Evolutionary conservation across 2,888 invertebrate genomes (phyloP).

Genomic region (Balanococcus diminutus): DNA sequence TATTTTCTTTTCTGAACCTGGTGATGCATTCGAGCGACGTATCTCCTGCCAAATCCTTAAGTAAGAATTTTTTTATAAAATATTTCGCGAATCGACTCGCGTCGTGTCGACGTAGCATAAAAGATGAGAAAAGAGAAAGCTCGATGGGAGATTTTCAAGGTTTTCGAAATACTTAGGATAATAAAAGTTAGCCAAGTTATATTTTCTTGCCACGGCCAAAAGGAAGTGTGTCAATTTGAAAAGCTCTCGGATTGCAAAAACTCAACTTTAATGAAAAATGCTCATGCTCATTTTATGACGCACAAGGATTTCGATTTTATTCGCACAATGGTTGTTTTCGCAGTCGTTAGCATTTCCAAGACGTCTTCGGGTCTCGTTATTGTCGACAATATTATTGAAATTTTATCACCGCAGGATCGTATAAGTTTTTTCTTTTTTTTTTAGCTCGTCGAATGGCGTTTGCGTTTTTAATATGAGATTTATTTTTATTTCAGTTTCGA

Average conservation of each 20-base stretch:
- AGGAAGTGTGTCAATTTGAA: background rate
- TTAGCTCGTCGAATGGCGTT: too few relatives aligned
- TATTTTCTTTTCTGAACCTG: background rate
- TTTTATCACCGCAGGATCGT: too few relatives aligned
- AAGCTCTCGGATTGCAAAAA: background rate
- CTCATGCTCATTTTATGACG: background rate
- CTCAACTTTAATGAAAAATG: background rate
- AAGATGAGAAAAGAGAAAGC: background rate
- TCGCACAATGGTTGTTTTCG: background rate
- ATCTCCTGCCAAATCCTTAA: background rate
- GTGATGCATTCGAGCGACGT: background rate
- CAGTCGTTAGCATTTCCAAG: background rate
- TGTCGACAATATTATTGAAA: background rate
- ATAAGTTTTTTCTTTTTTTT: too few relatives aligned
- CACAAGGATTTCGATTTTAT: background rate
- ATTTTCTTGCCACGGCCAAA: background rate
- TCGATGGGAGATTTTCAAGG: background rate
- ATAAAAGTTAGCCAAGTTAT: background rate
- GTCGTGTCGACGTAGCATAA: background rate
- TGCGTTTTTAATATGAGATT: background rate
- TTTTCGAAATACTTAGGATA: background rate
- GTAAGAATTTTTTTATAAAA: background rate
- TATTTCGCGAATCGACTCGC: background rate
- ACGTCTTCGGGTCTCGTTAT: too few relatives aligned
- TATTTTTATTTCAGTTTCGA: constrained; percentile 1